Percentiles rank a stretch among this genome's conserved stretches.
Evolutionary conservation across 2,888 invertebrate genomes (phyloP).

Genomic region (Oasisia sp.): DNA sequence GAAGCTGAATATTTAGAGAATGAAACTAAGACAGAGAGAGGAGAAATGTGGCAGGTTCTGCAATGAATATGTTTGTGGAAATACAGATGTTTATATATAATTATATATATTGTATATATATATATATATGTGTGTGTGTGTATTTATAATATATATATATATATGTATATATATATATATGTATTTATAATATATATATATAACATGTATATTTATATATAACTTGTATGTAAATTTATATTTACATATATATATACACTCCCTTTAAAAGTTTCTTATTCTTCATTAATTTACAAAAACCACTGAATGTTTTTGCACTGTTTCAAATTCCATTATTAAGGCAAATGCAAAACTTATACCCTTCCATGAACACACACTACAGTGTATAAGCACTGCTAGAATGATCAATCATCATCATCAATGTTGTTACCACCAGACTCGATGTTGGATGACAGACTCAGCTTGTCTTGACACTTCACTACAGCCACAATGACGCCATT

Average conservation of each 20-base stretch:
- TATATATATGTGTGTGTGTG: slow-evolving; percentile 26
- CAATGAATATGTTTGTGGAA: neutral
- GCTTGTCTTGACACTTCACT: slow-evolving; percentile 8
- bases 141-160: slow-evolving; percentile 18
- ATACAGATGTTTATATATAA: slow-evolving; percentile 1
- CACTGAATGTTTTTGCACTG: neutral
- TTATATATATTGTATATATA: neutral
- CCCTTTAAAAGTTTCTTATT: neutral
- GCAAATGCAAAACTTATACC: neutral
- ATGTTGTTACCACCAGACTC: neutral
- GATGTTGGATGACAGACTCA: neutral
- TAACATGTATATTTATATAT: too few species aligned
- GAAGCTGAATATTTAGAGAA: neutral
- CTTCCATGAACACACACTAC: neutral
- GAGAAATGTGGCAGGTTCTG: neutral
- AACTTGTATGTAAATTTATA: neutral
- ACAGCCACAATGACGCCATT: neutral
- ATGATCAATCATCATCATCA: neutral
- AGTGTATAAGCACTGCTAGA: neutral
- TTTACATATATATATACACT: slow-evolving; percentile 14
- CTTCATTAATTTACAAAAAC: neutral
- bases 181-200: too few species aligned
- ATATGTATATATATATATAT: too few species aligned
- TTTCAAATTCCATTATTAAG: neutral
- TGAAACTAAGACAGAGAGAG: too few species aligned